A percentile compares a stretch with the other conserved stretches of the same genome.
Conservation (phyloP, 2,797 vertebrate genomes). For the Typhlichthys subterraneus region DNA sequence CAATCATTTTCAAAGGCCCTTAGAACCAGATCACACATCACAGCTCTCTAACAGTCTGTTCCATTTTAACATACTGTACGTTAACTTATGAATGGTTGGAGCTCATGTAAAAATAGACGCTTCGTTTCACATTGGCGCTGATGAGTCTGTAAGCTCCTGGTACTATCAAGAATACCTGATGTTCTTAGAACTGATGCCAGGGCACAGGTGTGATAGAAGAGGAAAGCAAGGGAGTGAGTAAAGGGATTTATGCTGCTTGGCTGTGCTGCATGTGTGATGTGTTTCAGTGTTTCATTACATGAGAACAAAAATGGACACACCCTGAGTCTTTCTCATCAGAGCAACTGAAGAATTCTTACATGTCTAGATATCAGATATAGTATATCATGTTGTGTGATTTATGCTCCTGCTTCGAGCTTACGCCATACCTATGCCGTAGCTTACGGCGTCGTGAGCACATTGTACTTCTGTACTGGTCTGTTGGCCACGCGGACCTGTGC, state of each 20-base stretch:
- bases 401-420: background rate
- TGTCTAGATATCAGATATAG: conserved; percentile 27
- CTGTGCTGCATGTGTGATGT: conserved; percentile 59
- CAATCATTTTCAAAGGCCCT: conserved; percentile 3
- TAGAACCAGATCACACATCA: background rate
- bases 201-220: conserved; percentile 22
- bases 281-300: conserved; percentile 40
- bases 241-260: conserved; percentile 36
- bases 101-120: conserved; percentile 6
- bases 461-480: no score
- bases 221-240: conserved; percentile 24
- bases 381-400: conserved; percentile 7
- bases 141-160: conserved; percentile 29
- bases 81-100: conserved; percentile 14
- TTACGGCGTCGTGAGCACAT: no score
- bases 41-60: background rate
- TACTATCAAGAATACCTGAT: conserved; percentile 14
- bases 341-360: conserved; percentile 14
- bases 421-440: background rate
- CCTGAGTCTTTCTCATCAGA: conserved; percentile 31
- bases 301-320: conserved; percentile 40
- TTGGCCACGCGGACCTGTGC: no score
- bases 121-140: conserved; percentile 25
- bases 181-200: conserved; percentile 6
- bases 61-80: background rate